These are phyloP conservation scores for Tineola bisselliella DNA, from an alignment of 2,888 invertebrate species.

Conservation along the genomic window DNA sequence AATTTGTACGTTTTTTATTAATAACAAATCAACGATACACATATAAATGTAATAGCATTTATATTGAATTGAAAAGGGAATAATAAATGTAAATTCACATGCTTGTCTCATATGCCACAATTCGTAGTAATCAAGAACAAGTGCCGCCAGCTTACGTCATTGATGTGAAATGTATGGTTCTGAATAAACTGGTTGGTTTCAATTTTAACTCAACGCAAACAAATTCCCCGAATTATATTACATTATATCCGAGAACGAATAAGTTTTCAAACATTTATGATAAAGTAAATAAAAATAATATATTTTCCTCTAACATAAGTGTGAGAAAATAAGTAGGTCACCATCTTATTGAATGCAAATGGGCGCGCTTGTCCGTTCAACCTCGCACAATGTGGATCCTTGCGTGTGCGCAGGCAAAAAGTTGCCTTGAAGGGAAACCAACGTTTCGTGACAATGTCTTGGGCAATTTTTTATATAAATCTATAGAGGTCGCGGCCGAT, in stretches of 20 bases:
- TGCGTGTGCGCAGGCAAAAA: slow-evolving; percentile 46
- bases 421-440: slow-evolving; percentile 22
- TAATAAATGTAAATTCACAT: not conserved
- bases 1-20: no score
- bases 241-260: no score
- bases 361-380: not conserved
- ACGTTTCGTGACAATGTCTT: slow-evolving; percentile 58
- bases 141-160: not conserved
- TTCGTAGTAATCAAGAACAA: not conserved
- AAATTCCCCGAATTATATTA: no score
- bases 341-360: slow-evolving; percentile 6
- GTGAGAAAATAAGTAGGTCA: slow-evolving; percentile 1
- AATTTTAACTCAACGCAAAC: no score
- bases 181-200: no score
- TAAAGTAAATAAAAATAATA: no score
- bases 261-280: no score
- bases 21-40: no score
- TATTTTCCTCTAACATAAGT: not conserved
- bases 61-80: no score
- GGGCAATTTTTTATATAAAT: slow-evolving; percentile 48
- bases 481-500: slow-evolving; percentile 17
- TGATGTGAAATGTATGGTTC: not conserved
- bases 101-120: not conserved
- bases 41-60: no score
- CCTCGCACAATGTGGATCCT: slow-evolving; percentile 23